Conservation (phyloP, 2,797 vertebrate genomes). For the Apodemus agrarius region DNA sequence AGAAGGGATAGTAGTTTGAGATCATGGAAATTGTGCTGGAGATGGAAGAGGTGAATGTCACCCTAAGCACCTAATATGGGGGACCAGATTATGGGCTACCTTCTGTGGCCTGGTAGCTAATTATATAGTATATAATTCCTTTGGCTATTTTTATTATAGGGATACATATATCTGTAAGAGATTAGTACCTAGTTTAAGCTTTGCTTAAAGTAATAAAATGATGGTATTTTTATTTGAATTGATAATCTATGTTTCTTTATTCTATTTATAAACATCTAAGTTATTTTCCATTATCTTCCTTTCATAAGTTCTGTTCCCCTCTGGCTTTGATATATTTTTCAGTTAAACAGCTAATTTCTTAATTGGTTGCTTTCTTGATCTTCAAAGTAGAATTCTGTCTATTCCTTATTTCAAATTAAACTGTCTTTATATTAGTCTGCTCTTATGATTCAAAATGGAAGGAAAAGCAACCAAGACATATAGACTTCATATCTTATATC, state of each 20-base stretch:
- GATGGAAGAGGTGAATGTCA: neutral
- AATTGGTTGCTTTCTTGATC: conserved; percentile 61
- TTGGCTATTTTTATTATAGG: conserved; percentile 40
- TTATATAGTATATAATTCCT: conserved; percentile 23
- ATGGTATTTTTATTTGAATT: conserved; percentile 47
- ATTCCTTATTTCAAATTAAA: conserved; percentile 58
- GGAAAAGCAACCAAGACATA: conserved; percentile 43
- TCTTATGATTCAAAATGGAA: conserved; percentile 67
- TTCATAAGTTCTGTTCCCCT: conserved; percentile 27
- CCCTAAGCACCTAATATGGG: neutral
- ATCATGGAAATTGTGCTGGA: neutral
- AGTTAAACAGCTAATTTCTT: conserved; percentile 57
- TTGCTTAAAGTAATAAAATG: conserved; percentile 66
- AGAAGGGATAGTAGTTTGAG: neutral
- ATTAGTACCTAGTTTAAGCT: conserved; percentile 58
- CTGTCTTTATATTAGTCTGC: conserved; percentile 60
- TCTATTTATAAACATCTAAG: conserved; percentile 60
- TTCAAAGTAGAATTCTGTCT: conserved; percentile 49
- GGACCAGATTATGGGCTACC: conserved; percentile 27
- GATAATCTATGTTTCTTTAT: conserved; percentile 63
- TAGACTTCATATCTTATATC: conserved; percentile 61
- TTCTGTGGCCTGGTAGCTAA: conserved; percentile 19
- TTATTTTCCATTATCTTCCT: conserved; percentile 45
- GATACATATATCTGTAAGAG: conserved; percentile 25
- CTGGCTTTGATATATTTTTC: conserved; percentile 50